Evolutionary conservation across 2,113 vertebrate species (phyloP).

Genomic region (Rousettus leschenaultii): DNA sequence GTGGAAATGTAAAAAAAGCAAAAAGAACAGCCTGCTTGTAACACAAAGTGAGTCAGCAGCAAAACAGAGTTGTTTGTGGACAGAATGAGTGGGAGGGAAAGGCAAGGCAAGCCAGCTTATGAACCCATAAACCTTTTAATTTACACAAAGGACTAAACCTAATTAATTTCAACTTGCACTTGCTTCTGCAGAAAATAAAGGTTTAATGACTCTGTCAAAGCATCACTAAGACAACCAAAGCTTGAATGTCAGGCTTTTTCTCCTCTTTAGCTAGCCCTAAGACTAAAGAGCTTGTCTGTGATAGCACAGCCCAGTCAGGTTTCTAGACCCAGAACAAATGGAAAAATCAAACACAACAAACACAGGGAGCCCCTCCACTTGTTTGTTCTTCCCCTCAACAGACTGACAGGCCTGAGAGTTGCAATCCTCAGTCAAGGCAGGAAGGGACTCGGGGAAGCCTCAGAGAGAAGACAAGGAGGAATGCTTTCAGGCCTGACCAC

Average conservation of each 20-base stretch:
- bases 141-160: not conserved
- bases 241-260: not conserved
- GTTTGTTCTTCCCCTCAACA: not conserved
- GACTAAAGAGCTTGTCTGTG: not conserved
- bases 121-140: constrained; percentile 2
- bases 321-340: not conserved
- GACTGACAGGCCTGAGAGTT: not conserved
- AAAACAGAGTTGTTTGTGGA: constrained; percentile 22
- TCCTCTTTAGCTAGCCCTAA: not conserved
- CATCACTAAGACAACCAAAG: not conserved
- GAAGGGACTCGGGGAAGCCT: not conserved
- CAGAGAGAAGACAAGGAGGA: too few relatives aligned
- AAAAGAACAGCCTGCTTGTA: constrained; percentile 46
- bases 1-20: constrained; percentile 52
- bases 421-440: not conserved
- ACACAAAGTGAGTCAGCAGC: constrained; percentile 29
- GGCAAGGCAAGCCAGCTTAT: not conserved
- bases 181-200: not conserved
- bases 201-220: not conserved
- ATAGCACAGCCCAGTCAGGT: not conserved
- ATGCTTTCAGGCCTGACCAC: not conserved
- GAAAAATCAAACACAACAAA: not conserved
- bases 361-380: not conserved
- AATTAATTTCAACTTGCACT: not conserved
- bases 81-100: not conserved